These are phyloP conservation scores for Cryptotermes secundus DNA, from an alignment of 1,140 invertebrate genomes.

Conservation along the genomic window DNA sequence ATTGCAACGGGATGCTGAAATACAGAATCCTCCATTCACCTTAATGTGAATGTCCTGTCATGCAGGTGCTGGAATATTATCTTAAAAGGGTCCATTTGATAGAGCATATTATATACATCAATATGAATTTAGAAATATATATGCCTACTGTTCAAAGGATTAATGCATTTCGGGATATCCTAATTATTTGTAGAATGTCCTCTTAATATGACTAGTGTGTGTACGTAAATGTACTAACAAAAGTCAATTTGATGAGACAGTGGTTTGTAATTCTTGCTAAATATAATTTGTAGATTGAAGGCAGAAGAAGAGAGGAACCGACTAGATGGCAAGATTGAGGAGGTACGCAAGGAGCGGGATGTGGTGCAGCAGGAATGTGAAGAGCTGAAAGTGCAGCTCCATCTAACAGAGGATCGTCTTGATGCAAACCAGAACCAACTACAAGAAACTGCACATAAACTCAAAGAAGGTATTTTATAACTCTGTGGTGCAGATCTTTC, in stretches of 20 bases:
- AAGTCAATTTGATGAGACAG: too few species aligned
- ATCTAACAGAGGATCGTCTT: constrained; percentile 73
- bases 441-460: constrained; percentile 70
- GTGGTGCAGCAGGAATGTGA: constrained; percentile 64
- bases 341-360: constrained; percentile 70
- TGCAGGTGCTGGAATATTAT: too few species aligned
- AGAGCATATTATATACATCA: too few species aligned
- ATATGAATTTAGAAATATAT: too few species aligned
- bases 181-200: background rate
- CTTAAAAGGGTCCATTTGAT: too few species aligned
- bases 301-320: constrained; percentile 70
- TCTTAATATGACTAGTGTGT: background rate
- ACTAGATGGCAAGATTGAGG: constrained; percentile 68
- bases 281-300: constrained; percentile 40
- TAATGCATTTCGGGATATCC: background rate
- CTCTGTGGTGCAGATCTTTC: too few species aligned
- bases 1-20: too few species aligned
- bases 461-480: constrained; percentile 64
- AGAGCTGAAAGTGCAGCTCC: constrained; percentile 73
- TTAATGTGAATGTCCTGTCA: too few species aligned
- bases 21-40: too few species aligned
- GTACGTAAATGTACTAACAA: too few species aligned
- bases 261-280: background rate
- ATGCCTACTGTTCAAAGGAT: too few species aligned
- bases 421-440: constrained; percentile 71